Conservation (phyloP, 2,113 vertebrate species). For the Crocuta crocuta region DNA sequence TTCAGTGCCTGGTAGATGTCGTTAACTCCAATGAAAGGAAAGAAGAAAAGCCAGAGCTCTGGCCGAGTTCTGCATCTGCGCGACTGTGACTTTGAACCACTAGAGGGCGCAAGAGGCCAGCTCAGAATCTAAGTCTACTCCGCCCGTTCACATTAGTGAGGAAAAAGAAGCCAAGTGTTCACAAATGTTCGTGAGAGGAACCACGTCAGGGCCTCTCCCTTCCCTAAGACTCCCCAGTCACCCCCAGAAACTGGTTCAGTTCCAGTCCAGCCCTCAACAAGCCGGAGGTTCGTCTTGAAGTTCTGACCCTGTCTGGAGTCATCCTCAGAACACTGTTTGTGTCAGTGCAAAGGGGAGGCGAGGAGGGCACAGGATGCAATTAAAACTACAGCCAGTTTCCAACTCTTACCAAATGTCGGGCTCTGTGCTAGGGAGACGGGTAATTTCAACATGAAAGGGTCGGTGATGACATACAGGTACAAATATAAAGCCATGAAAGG, state of each 20-base stretch:
- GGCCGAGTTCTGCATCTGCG: neutral
- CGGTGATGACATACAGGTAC: neutral
- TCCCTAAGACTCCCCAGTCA: neutral
- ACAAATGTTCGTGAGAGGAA: neutral
- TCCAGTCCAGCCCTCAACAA: neutral
- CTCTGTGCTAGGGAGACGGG: neutral
- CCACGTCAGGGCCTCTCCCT: neutral
- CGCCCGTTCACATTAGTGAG: no score
- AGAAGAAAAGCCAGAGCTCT: neutral
- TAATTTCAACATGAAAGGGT: neutral
- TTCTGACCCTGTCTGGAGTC: neutral
- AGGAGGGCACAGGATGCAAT: neutral
- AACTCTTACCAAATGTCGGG: neutral
- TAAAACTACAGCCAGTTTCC: neutral
- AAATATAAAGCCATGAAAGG: neutral
- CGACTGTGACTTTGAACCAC: neutral
- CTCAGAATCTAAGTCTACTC: conserved; percentile 45
- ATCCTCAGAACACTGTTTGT: neutral
- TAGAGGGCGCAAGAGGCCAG: conserved; percentile 81
- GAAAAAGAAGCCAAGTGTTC: neutral
- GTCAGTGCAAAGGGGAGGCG: neutral
- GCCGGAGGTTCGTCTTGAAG: neutral
- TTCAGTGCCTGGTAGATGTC: neutral
- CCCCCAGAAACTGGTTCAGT: neutral
- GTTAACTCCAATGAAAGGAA: neutral